Evolutionary conservation across 2,797 vertebrate species (phyloP).

Genomic region (Poeciliopsis turneri): DNA sequence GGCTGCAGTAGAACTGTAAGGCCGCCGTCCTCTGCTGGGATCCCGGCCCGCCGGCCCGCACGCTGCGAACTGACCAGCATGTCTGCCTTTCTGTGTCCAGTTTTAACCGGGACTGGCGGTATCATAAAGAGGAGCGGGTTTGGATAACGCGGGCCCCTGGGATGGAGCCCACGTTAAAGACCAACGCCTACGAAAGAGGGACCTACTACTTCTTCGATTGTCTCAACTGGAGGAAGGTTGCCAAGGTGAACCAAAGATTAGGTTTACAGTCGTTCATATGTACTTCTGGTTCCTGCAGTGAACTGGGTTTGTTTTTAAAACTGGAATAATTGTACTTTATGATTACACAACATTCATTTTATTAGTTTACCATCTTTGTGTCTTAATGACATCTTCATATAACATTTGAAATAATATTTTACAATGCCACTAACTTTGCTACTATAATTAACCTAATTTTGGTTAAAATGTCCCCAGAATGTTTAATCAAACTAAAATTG

Average conservation of each 20-base stretch:
- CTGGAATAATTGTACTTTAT: neutral
- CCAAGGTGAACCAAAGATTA: slow-evolving; percentile 82
- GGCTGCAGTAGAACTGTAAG: slow-evolving; percentile 97
- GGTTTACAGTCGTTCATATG: neutral
- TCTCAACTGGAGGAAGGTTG: slow-evolving; percentile 99
- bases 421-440: neutral
- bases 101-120: slow-evolving; percentile 99
- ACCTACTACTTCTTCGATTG: slow-evolving; percentile 99
- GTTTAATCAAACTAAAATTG: neutral
- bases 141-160: slow-evolving; percentile 98
- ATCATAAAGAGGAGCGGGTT: slow-evolving; percentile 98
- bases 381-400: neutral
- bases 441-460: neutral
- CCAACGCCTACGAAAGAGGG: slow-evolving; percentile 98
- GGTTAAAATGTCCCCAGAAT: neutral
- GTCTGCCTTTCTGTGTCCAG: slow-evolving; percentile 63
- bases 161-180: slow-evolving; percentile 99
- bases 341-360: neutral
- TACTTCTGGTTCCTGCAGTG: neutral
- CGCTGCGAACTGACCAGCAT: neutral
- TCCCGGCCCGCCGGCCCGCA: neutral
- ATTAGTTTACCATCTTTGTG: neutral
- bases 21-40: slow-evolving; percentile 16
- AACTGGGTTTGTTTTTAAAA: neutral
- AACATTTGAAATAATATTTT: neutral